These are phyloP conservation scores for Phainopepla nitens DNA, from an alignment of 2,113 vertebrate genomes.

Conservation along the genomic window DNA sequence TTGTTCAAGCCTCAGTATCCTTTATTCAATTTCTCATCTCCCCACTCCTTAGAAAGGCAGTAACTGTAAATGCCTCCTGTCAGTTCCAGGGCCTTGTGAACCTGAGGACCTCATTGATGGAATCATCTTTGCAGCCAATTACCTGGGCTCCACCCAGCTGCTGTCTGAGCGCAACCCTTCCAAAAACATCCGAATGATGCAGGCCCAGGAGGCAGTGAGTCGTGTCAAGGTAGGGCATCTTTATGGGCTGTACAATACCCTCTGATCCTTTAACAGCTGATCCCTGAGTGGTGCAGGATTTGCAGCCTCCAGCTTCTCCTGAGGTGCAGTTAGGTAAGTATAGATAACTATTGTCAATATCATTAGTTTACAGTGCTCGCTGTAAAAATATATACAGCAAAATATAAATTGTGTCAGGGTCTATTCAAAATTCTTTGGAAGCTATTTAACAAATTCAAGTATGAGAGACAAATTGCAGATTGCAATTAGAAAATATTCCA, in stretches of 20 bases:
- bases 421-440: neutral
- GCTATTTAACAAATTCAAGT: neutral
- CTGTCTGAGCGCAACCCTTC: slow-evolving; percentile 96
- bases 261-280: neutral
- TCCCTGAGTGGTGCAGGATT: neutral
- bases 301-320: neutral
- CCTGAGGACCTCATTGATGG: slow-evolving; percentile 98
- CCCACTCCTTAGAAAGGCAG: neutral
- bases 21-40: neutral
- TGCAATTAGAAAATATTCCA: neutral
- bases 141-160: slow-evolving; percentile 97
- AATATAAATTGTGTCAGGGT: neutral
- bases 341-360: neutral
- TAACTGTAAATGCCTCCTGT: neutral
- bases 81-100: slow-evolving; percentile 97
- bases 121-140: slow-evolving; percentile 98
- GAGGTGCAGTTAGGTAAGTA: neutral
- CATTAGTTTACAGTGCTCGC: neutral
- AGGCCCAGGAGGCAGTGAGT: slow-evolving; percentile 96
- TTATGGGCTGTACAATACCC: neutral
- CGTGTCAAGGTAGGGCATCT: slow-evolving; percentile 87
- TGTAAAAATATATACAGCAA: neutral
- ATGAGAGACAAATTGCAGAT: neutral
- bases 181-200: slow-evolving; percentile 99
- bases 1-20: neutral